Percentiles rank a stretch among this genome's conserved stretches.
Evolutionary conservation across 1,140 invertebrate genomes (phyloP).

Genomic region (Neodiprion pinetum): DNA sequence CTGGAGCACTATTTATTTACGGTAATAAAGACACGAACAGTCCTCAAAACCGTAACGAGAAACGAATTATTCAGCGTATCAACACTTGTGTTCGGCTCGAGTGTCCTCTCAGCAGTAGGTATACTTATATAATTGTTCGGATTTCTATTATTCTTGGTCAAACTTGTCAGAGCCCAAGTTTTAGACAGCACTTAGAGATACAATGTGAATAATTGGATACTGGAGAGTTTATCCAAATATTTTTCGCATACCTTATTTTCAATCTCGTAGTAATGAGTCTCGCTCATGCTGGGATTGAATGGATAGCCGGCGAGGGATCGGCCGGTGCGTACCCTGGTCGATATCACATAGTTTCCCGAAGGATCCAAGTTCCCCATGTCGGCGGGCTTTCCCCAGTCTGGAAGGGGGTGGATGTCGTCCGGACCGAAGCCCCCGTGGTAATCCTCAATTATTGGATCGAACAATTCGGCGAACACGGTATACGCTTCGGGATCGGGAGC

Average conservation of each 20-base stretch:
- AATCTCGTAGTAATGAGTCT: slow-evolving; percentile 71
- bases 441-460: slow-evolving; percentile 80
- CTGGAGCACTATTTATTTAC: too few relatives aligned
- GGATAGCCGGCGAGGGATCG: slow-evolving; percentile 75
- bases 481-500: slow-evolving; percentile 79
- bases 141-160: too few relatives aligned
- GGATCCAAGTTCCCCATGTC: slow-evolving; percentile 78
- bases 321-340: slow-evolving; percentile 77
- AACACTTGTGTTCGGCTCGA: too few relatives aligned
- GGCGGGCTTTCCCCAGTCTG: slow-evolving; percentile 74
- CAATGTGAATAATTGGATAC: too few relatives aligned
- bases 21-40: too few relatives aligned
- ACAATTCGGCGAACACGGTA: slow-evolving; percentile 71
- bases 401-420: slow-evolving; percentile 68
- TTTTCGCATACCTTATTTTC: slow-evolving; percentile 59
- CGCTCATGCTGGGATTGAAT: slow-evolving; percentile 77
- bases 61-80: too few relatives aligned
- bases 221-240: not conserved
- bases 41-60: too few relatives aligned
- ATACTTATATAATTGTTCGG: too few relatives aligned
- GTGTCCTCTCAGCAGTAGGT: too few relatives aligned
- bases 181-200: too few relatives aligned
- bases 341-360: slow-evolving; percentile 71
- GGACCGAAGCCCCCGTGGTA: slow-evolving; percentile 73
- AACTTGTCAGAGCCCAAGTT: too few relatives aligned